Percentiles rank a stretch among this genome's conserved stretches.
Conservation (phyloP, 1,140 invertebrate species). For the Drosophila auraria region DNA sequence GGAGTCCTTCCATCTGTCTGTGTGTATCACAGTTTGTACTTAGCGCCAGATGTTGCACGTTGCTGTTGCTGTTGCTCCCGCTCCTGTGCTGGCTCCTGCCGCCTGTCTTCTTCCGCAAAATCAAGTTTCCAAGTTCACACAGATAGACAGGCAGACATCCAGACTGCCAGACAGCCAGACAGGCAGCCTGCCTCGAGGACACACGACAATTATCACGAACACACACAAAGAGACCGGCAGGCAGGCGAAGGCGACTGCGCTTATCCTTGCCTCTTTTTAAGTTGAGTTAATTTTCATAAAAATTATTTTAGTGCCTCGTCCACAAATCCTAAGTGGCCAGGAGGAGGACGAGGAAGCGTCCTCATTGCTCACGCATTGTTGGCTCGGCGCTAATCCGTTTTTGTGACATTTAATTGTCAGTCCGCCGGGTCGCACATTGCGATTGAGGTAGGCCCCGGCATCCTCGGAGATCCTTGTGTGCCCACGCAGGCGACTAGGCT, state of each 20-base stretch:
- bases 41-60: conserved; percentile 82
- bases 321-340: conserved; percentile 53
- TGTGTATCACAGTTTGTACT: conserved; percentile 82
- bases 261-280: conserved; percentile 51
- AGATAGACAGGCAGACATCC: conserved; percentile 47
- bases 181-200: conserved; percentile 37
- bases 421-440: conserved; percentile 1
- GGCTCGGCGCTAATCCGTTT: conserved; percentile 60
- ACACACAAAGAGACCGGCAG: conserved; percentile 7
- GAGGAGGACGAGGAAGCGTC: conserved; percentile 13
- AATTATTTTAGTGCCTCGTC: conserved; percentile 71
- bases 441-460: conserved; percentile 42
- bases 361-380: conserved; percentile 61
- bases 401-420: conserved; percentile 49
- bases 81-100: conserved; percentile 20
- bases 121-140: conserved; percentile 81
- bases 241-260: conserved; percentile 5
- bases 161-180: conserved; percentile 16
- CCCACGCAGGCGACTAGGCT: conserved; percentile 48
- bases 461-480: conserved; percentile 30
- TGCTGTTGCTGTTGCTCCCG: conserved; percentile 27
- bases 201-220: conserved; percentile 67
- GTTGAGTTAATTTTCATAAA: conserved; percentile 74
- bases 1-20: conserved; percentile 43
- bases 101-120: conserved; percentile 69